Evolutionary conservation across 2,797 vertebrate genomes (phyloP).

Genomic region (Florisuga fusca): DNA sequence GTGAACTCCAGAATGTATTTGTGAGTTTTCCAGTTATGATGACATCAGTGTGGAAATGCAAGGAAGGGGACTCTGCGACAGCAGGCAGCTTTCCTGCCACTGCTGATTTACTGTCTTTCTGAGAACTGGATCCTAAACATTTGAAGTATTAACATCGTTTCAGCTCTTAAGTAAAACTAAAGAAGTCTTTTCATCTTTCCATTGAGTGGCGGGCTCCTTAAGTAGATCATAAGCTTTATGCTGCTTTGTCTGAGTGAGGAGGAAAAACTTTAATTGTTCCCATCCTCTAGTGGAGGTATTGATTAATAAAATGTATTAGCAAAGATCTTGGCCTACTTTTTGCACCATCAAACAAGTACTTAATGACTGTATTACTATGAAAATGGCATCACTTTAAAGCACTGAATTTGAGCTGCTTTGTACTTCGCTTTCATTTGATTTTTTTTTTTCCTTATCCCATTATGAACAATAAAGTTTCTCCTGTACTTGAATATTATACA

Average conservation of each 20-base stretch:
- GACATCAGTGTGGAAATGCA: background rate
- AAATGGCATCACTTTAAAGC: conserved; percentile 54
- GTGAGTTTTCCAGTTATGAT: background rate
- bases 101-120: conserved; percentile 23
- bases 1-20: background rate
- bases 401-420: conserved; percentile 24
- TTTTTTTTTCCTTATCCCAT: background rate
- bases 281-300: conserved; percentile 43
- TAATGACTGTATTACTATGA: conserved; percentile 58
- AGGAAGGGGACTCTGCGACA: background rate
- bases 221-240: conserved; percentile 57
- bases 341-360: conserved; percentile 65
- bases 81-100: background rate
- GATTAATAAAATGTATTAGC: conserved; percentile 70
- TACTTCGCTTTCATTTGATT: background rate
- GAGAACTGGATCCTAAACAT: conserved; percentile 26
- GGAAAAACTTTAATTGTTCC: conserved; percentile 56
- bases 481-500: background rate
- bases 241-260: conserved; percentile 45
- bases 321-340: conserved; percentile 65
- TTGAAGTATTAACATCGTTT: conserved; percentile 42
- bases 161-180: conserved; percentile 60
- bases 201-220: conserved; percentile 61
- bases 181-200: conserved; percentile 64
- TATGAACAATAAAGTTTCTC: conserved; percentile 29